Evolutionary conservation across 2,797 vertebrate genomes (phyloP), one percentile per base, ranked within the genome.

Genomic region (Poecile montanus): DNA sequence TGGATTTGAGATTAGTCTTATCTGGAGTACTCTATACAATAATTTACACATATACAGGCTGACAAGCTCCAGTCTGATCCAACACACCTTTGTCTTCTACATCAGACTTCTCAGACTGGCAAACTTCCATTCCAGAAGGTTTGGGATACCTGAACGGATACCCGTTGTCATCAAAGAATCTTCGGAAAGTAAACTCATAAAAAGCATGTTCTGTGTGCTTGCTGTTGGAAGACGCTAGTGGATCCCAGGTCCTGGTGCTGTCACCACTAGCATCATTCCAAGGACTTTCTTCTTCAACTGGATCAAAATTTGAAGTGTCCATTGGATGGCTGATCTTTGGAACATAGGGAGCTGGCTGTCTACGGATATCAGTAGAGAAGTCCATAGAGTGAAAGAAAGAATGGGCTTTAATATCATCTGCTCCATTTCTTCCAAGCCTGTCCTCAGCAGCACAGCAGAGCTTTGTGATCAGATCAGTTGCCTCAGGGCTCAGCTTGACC

Each of bases 301-400:
- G 99, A 97, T 99, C 99, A 56, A 99, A 99, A 97, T 99, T 99
- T 44, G 99, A 99, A 22, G 99, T 99, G 98, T 99, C 99, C 99
- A 99, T 99, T 9, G 99, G 99, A 96, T 99, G 99, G 94, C 99
- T 98, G 88, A 99, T 99, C 96, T 99, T 99, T 94, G 99, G 99
- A 74, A 99, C 97, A 47, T 99, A 99, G 32, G 99, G 99, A 26
- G 99, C 99, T 2, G 98, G 99, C 94, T 99, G 99, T 95, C 98
- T 99, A 54, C 99, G 98, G 95, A 99, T 98, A 75, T 99, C 99
- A 1, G 98, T 98, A 71, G 99, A 99, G 97, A 99, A 99, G 97
- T 99, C 99, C 71, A 98, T 98, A 88, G 98, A 96, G 27, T 97
- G 82, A 86, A 99, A 99, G 98, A 99, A 99, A 5, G 99, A 98